These are phyloP conservation scores for Tetranychus truncatus DNA, from an alignment of 2,888 invertebrate genomes.

Conservation along the genomic window DNA sequence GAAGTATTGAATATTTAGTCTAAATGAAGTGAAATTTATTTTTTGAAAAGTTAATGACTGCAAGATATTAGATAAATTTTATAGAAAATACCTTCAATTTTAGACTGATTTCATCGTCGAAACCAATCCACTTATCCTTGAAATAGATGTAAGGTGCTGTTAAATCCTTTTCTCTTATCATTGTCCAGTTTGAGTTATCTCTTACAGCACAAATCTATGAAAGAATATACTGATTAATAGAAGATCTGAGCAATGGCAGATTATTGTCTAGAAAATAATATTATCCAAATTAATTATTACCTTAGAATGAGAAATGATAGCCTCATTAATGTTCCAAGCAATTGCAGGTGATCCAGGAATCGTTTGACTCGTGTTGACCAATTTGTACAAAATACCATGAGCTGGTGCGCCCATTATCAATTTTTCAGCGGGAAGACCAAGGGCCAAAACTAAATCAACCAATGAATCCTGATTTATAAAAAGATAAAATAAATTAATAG, in stretches of 20 bases:
- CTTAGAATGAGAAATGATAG: conserved; percentile 21
- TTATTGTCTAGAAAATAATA: not conserved
- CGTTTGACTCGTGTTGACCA: conserved; percentile 13
- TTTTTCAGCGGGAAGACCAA: conserved; percentile 20
- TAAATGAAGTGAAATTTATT: conserved; percentile 6
- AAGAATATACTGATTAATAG: not conserved
- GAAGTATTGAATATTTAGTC: conserved; percentile 20
- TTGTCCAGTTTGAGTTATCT: conserved; percentile 21
- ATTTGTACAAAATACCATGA: conserved; percentile 19
- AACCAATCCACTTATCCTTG: conserved; percentile 22
- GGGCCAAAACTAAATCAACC: conserved; percentile 20
- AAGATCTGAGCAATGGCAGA: not conserved
- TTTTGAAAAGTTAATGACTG: not conserved
- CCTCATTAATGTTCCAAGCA: conserved; percentile 16
- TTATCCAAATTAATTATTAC: conserved; percentile 6
- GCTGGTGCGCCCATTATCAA: conserved; percentile 22
- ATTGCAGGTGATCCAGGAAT: conserved; percentile 18
- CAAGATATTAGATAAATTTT: not conserved
- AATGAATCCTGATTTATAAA: conserved; percentile 20
- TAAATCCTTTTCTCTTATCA: conserved; percentile 20
- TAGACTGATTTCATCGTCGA: conserved; percentile 24
- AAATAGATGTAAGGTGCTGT: conserved; percentile 21
- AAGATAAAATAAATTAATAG: not conserved
- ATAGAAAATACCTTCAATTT: conserved; percentile 17
- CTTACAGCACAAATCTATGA: conserved; percentile 20